Base-by-base conservation (phyloP, 2,113 vertebrate species). In the Takifugu bimaculatus region DNA sequence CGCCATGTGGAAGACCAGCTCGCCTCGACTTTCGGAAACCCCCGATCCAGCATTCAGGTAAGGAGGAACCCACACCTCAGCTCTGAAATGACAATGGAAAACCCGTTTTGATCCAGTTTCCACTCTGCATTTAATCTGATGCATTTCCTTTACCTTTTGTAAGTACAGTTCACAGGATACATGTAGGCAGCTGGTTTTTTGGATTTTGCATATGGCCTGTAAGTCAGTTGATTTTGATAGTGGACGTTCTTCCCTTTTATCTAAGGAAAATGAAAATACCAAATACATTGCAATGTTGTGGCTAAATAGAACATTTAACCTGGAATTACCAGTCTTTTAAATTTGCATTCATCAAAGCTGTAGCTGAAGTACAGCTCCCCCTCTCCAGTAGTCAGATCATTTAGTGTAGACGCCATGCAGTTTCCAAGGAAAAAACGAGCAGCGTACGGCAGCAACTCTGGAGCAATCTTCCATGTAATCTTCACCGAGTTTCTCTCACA, bases 341-440 rank as follows among this genome's bases (percentile, higher is more conserved):
- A 89, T 43, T 28, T 79, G 68, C 91, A 92, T 0, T 80, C 72
- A 1, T 0, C 4, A 4, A 90, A 57, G 0, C 3, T 7, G 27
- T 78, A 82, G 43, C 74, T 14, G 57, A 91, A 92, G 0, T 50
- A 3, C 0, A 63, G 83, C 1, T 74, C 60, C 0, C 78, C 72
- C 1, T 73, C 76, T 48, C 81, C 87, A 4, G 6, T 63, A 3
- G 84, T 48, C 2, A 74, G 14, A 9, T 50, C 15, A 0, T 39
- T 39, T 3, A 87, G 70, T 2, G 14, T 3, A 0, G 82, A 82
- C 0, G 84, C 52, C 56, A 70, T 67, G 54, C 89, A 92, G 57
- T 11, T 88, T 4, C 91, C 91, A 0, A 92, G 87, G 54, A 92
- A 84, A 4, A 91, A 60, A 1, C 85, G 83, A n/a, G 64, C 13